These are phyloP conservation scores for Liasis olivaceus DNA, from an alignment of 2,797 vertebrate species.

Conservation along the genomic window DNA sequence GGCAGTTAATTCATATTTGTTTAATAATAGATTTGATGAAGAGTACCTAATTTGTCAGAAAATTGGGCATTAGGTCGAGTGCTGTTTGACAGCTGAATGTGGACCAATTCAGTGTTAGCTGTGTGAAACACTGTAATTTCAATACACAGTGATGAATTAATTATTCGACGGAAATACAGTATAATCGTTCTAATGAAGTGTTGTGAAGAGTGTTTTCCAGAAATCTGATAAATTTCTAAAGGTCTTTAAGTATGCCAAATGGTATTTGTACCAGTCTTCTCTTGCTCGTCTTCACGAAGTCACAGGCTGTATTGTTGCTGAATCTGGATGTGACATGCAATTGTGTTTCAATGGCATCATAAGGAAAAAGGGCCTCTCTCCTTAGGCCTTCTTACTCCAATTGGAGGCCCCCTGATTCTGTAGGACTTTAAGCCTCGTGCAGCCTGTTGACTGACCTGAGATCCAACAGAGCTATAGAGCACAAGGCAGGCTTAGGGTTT, in stretches of 20 bases:
- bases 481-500: not conserved
- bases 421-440: not conserved
- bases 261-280: not conserved
- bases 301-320: not conserved
- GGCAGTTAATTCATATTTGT: slow-evolving; percentile 51
- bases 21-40: slow-evolving; percentile 60
- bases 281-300: not conserved
- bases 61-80: slow-evolving; percentile 44
- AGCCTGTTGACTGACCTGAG: not conserved
- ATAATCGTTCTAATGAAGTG: slow-evolving; percentile 45
- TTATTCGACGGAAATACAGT: slow-evolving; percentile 25
- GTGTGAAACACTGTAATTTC: slow-evolving; percentile 23
- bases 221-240: slow-evolving; percentile 28
- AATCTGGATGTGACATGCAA: not conserved
- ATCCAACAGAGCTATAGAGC: not conserved
- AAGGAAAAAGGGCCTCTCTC: not conserved
- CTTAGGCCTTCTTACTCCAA: not conserved
- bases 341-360: not conserved
- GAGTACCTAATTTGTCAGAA: slow-evolving; percentile 57
- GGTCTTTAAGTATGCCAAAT: not conserved
- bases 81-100: slow-evolving; percentile 18
- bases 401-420: not conserved
- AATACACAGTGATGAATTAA: slow-evolving; percentile 29
- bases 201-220: slow-evolving; percentile 9
- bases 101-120: not conserved